Conservation (phyloP, 2,113 vertebrate genomes). For the Meleagris gallopavo region DNA sequence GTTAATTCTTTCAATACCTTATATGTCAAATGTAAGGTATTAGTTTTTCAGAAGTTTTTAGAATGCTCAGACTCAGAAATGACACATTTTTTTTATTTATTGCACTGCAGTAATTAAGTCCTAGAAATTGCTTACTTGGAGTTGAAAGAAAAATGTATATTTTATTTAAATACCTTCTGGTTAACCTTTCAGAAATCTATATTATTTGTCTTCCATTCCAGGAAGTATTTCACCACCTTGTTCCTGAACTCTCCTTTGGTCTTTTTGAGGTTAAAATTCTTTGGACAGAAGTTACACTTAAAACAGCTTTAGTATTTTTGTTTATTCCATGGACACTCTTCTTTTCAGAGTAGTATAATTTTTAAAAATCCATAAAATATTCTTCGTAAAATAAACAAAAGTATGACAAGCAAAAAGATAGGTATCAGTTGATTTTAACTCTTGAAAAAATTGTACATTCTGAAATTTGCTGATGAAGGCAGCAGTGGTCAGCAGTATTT, state of each 20-base stretch:
- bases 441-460: not conserved
- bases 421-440: not conserved
- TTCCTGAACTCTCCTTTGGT: not conserved
- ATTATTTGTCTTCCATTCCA: not conserved
- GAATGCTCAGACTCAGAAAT: not conserved
- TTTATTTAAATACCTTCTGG: not conserved
- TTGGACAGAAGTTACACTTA: not conserved
- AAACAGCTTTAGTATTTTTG: not conserved
- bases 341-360: not conserved
- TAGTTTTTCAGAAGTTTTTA: not conserved
- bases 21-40: not conserved
- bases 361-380: not conserved
- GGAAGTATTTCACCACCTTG: not conserved
- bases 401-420: not conserved
- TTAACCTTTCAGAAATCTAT: not conserved
- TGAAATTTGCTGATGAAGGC: not conserved
- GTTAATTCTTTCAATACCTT: not conserved
- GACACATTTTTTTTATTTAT: not conserved
- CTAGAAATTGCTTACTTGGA: not conserved
- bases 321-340: not conserved
- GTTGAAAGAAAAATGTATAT: not conserved
- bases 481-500: not conserved
- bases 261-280: not conserved
- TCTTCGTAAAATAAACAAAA: not conserved
- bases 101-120: not conserved